Evolutionary conservation across 2,797 vertebrate genomes (phyloP), one percentile per base, ranked within the genome.

Genomic region (Ctenopoma multispine): DNA sequence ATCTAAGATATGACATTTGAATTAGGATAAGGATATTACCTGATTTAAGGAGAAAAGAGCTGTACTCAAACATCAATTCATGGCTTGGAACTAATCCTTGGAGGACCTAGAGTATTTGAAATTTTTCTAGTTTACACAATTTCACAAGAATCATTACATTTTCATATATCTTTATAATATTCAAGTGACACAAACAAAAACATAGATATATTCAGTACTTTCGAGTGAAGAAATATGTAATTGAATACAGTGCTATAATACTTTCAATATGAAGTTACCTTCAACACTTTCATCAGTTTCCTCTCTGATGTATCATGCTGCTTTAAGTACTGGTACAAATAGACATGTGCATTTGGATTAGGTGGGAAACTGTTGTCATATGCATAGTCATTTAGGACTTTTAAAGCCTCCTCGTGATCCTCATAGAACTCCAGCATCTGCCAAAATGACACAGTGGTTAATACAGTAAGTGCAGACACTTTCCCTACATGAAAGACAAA

Each of bases 321-420:
- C 92, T 96, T 96, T 21, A 97, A 72, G 83, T 95, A 96, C 73
- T 93, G 82, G 51, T 95, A 99, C 53, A 98, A 86, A 83, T 96
- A 99, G 49, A 97, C 77, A 0, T 97, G 96, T 3, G 97, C 96
- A 0, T 99, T 99, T 1, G 98, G 98, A 75, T 99, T 99, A 0
- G 93, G 75, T 0, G 98, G 97, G 40, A 96, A 97, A 40, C 72
- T 92, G 18, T 81, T 90, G 75, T 97, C 92, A 68, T 96, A 96
- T 0, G 96, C 97, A 1, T 99, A 99, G 49, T 96, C 87, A 29
- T 83, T 90, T 82, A 99, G 91, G 1, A 97, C 83, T 4, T 93
- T 87, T 15, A 70, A 74, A 47, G 96, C 96, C 63, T 94, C 93
- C 0, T 94, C 86, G 0, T 89, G 75, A 62, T 96, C 91, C 15